Percentiles rank a stretch among this genome's conserved stretches.
phyloP scores from a whole-genome alignment of 2,888 invertebrate species.

The Abscondita cerata region DNA sequence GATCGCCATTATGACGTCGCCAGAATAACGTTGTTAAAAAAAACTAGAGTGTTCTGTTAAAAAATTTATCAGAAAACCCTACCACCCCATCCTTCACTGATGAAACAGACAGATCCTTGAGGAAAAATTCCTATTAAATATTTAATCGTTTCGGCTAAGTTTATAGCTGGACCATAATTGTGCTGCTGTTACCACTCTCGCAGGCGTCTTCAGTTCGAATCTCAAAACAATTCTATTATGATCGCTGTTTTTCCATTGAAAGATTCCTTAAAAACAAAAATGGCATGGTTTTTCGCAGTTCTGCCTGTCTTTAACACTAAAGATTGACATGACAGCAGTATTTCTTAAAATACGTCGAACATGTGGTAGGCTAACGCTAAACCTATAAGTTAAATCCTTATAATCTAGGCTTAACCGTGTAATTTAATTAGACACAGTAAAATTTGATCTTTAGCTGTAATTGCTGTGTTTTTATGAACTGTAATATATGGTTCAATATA shows the following conservation, averaged over 20 bases:
- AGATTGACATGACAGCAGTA: neutral
- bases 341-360: neutral
- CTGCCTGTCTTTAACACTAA: neutral
- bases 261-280: neutral
- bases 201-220: slow-evolving; percentile 1
- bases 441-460: too few species aligned
- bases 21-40: slow-evolving; percentile 16
- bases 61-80: slow-evolving; percentile 20
- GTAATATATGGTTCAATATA: neutral
- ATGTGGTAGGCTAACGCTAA: neutral
- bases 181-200: slow-evolving; percentile 4
- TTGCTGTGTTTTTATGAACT: neutral
- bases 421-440: neutral
- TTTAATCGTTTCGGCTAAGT: slow-evolving; percentile 25
- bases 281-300: neutral
- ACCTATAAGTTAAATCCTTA: neutral
- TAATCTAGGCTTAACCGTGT: neutral
- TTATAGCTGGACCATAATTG: slow-evolving; percentile 31
- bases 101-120: slow-evolving; percentile 26
- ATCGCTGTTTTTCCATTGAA: neutral
- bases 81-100: slow-evolving; percentile 27
- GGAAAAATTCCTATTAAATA: slow-evolving; percentile 32
- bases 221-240: slow-evolving; percentile 31
- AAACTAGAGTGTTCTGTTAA: slow-evolving; percentile 8
- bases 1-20: slow-evolving; percentile 18